phyloP scores from a whole-genome alignment of 2,113 vertebrate species.

The Rhynchomys soricoides region DNA sequence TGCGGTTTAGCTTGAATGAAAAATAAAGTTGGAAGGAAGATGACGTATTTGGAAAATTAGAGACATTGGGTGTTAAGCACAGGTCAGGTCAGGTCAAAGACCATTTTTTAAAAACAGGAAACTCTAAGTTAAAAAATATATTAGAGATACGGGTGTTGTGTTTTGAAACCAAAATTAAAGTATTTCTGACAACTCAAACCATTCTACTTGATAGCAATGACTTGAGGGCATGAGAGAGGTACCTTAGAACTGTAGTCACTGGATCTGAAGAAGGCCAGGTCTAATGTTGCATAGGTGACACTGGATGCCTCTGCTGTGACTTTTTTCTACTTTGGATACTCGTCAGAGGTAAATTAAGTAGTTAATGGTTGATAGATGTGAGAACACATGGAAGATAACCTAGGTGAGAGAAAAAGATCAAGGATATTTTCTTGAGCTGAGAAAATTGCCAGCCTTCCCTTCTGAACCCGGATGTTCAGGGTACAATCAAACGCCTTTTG shows the following conservation, averaged over 20 bases:
- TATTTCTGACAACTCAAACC: no score
- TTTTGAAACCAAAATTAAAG: background rate
- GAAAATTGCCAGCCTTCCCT: background rate
- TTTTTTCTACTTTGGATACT: background rate
- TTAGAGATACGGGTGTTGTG: background rate
- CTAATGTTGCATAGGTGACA: background rate
- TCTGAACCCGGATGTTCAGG: background rate
- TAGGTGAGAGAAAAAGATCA: background rate
- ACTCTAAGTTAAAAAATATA: background rate
- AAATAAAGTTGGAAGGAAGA: background rate
- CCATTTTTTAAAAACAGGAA: background rate
- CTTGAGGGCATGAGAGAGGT: background rate
- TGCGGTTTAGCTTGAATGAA: background rate
- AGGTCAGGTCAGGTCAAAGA: background rate
- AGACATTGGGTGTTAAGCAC: background rate
- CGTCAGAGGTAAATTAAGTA: background rate
- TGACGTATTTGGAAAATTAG: background rate
- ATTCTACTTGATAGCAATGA: no score
- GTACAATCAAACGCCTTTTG: background rate
- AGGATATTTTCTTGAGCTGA: background rate
- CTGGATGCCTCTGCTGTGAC: background rate
- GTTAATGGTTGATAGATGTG: background rate
- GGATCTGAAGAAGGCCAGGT: background rate
- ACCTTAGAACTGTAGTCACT: background rate
- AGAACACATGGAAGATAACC: background rate